A percentile compares a stretch with the other conserved stretches of the same genome.
Conservation (phyloP, 2,113 vertebrate genomes). For the Sakesphorus luctuosus region DNA sequence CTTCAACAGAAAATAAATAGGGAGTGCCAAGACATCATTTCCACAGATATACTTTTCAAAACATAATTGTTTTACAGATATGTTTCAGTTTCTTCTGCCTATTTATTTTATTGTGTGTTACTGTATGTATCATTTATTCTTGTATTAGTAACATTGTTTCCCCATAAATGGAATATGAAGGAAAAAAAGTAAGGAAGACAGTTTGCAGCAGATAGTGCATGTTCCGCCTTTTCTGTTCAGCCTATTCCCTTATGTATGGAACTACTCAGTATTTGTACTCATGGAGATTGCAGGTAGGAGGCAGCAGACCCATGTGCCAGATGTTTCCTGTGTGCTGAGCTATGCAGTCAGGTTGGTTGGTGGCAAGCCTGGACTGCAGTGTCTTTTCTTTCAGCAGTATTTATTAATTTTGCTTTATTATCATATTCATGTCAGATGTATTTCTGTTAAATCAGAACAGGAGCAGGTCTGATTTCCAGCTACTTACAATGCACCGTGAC, state of each 20-base stretch:
- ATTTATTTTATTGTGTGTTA: not conserved
- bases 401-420: not conserved
- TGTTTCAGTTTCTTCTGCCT: not conserved
- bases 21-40: not conserved
- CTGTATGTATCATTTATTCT: not conserved
- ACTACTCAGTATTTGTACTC: not conserved
- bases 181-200: not conserved
- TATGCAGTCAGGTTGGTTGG: not conserved
- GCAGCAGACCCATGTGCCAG: not conserved
- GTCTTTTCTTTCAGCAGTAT: not conserved
- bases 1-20: not conserved
- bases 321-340: not conserved
- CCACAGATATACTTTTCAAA: not conserved
- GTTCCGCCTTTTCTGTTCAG: not conserved
- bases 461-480: not conserved
- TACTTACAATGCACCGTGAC: not conserved
- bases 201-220: not conserved
- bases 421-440: not conserved
- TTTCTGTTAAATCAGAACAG: not conserved
- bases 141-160: not conserved
- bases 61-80: not conserved
- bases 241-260: not conserved
- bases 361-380: not conserved
- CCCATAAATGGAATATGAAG: not conserved
- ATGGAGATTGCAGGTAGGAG: not conserved